Evolutionary conservation across 1,140 invertebrate genomes (phyloP).

Genomic region (Drosophila mayri): DNA sequence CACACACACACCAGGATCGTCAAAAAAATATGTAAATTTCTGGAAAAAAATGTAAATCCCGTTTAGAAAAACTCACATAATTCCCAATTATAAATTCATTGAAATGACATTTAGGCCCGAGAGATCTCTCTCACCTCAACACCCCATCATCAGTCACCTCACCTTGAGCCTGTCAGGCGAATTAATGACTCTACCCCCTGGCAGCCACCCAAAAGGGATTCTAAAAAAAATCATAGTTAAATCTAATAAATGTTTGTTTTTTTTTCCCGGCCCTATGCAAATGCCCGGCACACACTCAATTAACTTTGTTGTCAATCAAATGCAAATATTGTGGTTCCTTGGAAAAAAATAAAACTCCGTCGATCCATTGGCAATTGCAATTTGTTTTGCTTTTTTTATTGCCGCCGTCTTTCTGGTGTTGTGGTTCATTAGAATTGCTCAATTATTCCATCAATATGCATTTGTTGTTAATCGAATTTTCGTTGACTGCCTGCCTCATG

Average conservation of each 20-base stretch:
- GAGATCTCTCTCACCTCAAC: constrained; percentile 59
- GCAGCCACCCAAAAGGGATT: constrained; percentile 43
- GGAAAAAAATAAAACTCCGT: constrained; percentile 11
- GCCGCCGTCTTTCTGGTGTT: constrained; percentile 49
- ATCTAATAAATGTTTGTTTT: constrained; percentile 80
- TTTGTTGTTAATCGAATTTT: constrained; percentile 80
- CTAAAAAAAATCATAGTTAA: constrained; percentile 64
- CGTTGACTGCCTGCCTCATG: constrained; percentile 59
- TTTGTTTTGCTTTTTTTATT: constrained; percentile 57
- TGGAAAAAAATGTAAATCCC: constrained; percentile 43
- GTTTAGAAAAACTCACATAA: constrained; percentile 57
- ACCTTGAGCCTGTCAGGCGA: constrained; percentile 47
- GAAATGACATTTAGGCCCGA: constrained; percentile 79
- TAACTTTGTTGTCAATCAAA: constrained; percentile 84
- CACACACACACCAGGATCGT: constrained; percentile 37
- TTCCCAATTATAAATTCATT: constrained; percentile 84
- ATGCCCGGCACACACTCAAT: constrained; percentile 71
- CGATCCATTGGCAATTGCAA: constrained; percentile 49
- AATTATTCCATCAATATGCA: constrained; percentile 84
- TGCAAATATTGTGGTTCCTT: constrained; percentile 76
- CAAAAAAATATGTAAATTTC: constrained; percentile 69
- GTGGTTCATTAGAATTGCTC: constrained; percentile 81
- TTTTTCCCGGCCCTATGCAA: constrained; percentile 69
- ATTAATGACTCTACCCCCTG: constrained; percentile 57
- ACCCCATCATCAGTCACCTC: constrained; percentile 68